These are phyloP conservation scores for Leptinotarsa tumamoca DNA, from an alignment of 2,888 invertebrate species.

Conservation along the genomic window DNA sequence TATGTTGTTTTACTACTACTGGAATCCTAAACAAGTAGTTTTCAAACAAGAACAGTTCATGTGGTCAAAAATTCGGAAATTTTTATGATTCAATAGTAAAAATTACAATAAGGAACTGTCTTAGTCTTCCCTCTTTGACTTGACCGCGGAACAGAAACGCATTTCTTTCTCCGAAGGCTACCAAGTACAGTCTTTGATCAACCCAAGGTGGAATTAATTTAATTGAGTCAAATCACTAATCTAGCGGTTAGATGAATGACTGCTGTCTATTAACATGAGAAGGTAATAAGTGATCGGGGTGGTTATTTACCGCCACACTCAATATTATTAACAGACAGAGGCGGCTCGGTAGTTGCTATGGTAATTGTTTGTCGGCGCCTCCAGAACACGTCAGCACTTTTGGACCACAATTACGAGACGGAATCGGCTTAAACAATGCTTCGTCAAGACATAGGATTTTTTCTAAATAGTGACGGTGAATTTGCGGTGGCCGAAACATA, in stretches of 20 bases:
- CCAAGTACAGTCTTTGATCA: slow-evolving; percentile 14
- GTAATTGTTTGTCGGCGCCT: slow-evolving; percentile 67
- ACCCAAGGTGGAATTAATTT: slow-evolving; percentile 27
- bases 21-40: no score
- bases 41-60: no score
- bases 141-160: neutral
- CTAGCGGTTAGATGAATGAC: slow-evolving; percentile 29
- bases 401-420: slow-evolving; percentile 65
- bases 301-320: slow-evolving; percentile 48
- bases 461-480: slow-evolving; percentile 48
- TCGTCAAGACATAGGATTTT: slow-evolving; percentile 19
- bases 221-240: slow-evolving; percentile 38
- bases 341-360: slow-evolving; percentile 51
- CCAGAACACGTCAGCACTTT: slow-evolving; percentile 64
- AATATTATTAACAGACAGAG: slow-evolving; percentile 52
- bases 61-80: neutral
- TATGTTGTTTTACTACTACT: no score
- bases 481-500: neutral
- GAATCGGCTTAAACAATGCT: slow-evolving; percentile 63
- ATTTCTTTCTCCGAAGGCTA: neutral
- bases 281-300: slow-evolving; percentile 48
- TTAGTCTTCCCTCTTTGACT: neutral
- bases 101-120: neutral
- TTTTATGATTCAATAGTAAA: neutral
- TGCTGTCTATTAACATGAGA: slow-evolving; percentile 33